Evolutionary conservation across 2,113 vertebrate genomes (phyloP).

Genomic region (Halcyon malimbica): DNA sequence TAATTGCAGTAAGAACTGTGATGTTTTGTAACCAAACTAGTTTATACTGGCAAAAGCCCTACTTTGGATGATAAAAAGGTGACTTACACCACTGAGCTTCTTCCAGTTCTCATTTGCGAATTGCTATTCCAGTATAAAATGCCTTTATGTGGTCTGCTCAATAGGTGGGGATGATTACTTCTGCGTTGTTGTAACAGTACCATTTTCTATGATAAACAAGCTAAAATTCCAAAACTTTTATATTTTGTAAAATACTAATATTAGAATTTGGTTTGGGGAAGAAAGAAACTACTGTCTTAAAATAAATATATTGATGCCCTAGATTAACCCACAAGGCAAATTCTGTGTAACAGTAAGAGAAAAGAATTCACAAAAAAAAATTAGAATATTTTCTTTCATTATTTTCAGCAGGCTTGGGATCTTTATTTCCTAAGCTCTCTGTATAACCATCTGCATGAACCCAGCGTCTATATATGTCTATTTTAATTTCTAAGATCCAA

Average conservation of each 20-base stretch:
- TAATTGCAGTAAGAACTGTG: conserved; percentile 26
- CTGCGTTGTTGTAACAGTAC: background rate
- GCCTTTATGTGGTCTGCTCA: background rate
- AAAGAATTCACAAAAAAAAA: background rate
- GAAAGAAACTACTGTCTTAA: background rate
- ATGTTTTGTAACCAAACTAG: conserved; percentile 52
- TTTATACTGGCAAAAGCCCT: conserved; percentile 37
- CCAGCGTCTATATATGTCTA: background rate
- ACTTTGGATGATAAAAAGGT: background rate
- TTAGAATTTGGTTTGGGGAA: background rate
- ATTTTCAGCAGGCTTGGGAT: background rate
- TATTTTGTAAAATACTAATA: background rate
- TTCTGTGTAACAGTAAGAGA: background rate
- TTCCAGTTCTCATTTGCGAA: background rate
- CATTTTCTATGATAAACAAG: background rate
- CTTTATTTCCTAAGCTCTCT: background rate
- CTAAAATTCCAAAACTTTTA: background rate
- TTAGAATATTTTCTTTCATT: background rate
- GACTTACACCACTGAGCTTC: background rate
- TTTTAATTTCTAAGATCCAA: background rate
- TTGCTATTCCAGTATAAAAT: background rate
- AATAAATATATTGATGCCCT: background rate
- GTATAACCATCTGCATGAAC: background rate
- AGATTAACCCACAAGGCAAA: background rate
- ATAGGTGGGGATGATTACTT: background rate